Evolutionary conservation across 2,113 vertebrate genomes (phyloP).

Genomic region (Parotia lawesii): DNA sequence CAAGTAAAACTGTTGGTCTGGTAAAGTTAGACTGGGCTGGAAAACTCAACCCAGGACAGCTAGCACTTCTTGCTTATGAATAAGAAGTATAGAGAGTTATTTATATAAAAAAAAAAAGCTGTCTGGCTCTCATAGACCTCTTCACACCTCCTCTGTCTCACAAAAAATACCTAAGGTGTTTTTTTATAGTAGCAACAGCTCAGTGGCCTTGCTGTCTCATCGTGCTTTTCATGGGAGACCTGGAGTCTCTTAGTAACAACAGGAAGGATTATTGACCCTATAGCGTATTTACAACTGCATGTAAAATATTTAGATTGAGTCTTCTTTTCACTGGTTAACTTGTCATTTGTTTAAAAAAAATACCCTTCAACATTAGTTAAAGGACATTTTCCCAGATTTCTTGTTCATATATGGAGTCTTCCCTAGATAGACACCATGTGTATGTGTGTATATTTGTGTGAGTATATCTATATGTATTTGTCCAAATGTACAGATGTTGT

Average conservation of each 20-base stretch:
- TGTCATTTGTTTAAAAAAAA: fast-evolving
- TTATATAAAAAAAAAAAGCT: not conserved
- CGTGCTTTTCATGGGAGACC: not conserved
- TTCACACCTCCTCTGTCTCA: not conserved
- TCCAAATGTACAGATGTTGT: not conserved
- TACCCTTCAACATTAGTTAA: not conserved
- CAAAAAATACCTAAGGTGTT: not conserved
- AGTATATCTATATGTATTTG: not conserved
- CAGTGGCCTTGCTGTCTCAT: not conserved
- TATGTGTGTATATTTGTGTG: not conserved
- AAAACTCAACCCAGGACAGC: not conserved
- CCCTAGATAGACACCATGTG: not conserved
- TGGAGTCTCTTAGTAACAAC: not conserved
- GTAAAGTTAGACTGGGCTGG: not conserved
- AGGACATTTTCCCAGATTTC: not conserved
- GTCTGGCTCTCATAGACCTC: not conserved
- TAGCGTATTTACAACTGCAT: not conserved
- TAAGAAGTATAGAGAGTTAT: not conserved
- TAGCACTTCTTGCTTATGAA: not conserved
- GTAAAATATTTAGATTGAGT: not conserved
- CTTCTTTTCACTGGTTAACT: not conserved
- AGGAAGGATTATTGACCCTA: not conserved
- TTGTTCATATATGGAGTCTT: not conserved
- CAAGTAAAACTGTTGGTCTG: not conserved
- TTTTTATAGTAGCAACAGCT: not conserved